Evolutionary conservation across 53 echinoderm and acorn worm species (phyloP).

Genomic region (Antedon mediterranea): DNA sequence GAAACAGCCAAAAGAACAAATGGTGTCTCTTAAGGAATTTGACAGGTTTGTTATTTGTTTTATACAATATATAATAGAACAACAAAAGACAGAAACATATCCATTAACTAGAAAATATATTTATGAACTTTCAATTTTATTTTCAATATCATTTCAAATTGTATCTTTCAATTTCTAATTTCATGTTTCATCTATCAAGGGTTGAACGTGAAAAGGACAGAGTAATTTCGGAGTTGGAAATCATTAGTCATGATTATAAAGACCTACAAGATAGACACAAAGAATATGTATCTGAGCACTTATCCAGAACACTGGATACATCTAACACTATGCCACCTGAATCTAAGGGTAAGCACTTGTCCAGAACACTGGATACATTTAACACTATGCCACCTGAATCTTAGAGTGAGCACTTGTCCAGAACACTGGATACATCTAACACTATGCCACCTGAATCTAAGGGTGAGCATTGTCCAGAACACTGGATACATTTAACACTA

Average conservation of each 20-base stretch:
- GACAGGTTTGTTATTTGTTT: too few relatives aligned
- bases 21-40: slow-evolving; percentile 51
- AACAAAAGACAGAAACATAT: too few relatives aligned
- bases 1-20: slow-evolving; percentile 29
- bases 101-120: too few relatives aligned
- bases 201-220: slow-evolving; percentile 66
- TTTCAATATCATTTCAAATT: not conserved
- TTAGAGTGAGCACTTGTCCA: too few relatives aligned
- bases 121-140: not conserved
- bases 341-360: slow-evolving; percentile 21
- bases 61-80: too few relatives aligned
- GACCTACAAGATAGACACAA: slow-evolving; percentile 74
- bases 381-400: too few relatives aligned
- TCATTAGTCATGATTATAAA: slow-evolving; percentile 53
- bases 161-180: not conserved
- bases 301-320: slow-evolving; percentile 40
- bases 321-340: slow-evolving; percentile 29
- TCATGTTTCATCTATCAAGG: slow-evolving; percentile 27
- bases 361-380: too few relatives aligned
- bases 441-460: too few relatives aligned
- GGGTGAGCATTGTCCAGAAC: slow-evolving; percentile 24
- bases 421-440: too few relatives aligned
- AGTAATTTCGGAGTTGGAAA: slow-evolving; percentile 45
- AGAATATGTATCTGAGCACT: slow-evolving; percentile 53
- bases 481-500: slow-evolving; percentile 34